Evolutionary conservation across 2,113 vertebrate species (phyloP).

Genomic region (Panthera leo): DNA sequence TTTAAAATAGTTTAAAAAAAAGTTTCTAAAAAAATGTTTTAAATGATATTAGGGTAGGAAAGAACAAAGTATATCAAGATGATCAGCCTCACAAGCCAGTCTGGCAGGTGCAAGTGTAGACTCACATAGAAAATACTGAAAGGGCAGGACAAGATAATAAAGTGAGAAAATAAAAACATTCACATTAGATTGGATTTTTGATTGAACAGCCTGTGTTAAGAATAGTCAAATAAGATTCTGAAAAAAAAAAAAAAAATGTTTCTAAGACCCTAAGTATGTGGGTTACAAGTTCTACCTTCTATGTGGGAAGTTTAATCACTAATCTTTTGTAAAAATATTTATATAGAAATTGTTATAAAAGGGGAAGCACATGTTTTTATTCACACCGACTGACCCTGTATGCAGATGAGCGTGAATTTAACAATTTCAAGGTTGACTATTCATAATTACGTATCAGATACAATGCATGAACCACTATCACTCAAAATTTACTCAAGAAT

Average conservation of each 20-base stretch:
- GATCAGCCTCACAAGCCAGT: background rate
- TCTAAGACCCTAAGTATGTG: background rate
- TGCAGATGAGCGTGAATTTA: background rate
- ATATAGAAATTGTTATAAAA: background rate
- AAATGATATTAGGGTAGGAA: background rate
- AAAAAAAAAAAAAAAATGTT: background rate
- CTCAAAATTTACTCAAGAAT: background rate
- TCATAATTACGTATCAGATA: slow-evolving; percentile 9
- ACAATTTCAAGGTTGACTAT: background rate
- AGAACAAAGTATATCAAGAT: background rate
- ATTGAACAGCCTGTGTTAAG: background rate
- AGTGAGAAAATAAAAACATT: background rate
- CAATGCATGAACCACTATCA: background rate
- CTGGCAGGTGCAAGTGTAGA: background rate
- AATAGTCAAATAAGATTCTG: background rate
- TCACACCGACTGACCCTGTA: background rate
- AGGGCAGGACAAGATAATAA: background rate
- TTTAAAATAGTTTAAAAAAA: slow-evolving; percentile 33
- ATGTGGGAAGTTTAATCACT: slow-evolving; percentile 13
- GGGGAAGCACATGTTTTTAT: background rate
- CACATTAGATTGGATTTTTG: background rate
- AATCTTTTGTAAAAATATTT: slow-evolving; percentile 23
- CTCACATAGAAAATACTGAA: background rate
- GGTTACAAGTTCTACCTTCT: background rate
- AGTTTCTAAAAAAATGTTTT: background rate